Evolutionary conservation across 2,113 vertebrate species (phyloP), one percentile per base, ranked within the genome.

Genomic region (Gavia stellata): DNA sequence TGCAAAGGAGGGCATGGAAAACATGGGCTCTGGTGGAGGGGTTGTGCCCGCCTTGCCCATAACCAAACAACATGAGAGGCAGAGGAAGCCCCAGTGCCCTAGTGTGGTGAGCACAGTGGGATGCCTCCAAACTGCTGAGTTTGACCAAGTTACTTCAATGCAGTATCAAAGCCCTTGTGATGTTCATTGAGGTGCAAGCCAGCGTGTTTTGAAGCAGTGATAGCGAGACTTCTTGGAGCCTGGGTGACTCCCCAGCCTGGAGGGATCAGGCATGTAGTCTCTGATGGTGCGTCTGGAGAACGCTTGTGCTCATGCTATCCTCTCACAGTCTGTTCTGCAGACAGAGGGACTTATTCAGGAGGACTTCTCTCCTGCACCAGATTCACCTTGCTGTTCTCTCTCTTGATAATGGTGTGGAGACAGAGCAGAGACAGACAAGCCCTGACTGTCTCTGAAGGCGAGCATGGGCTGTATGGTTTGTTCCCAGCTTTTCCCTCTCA

Each of bases 181-280:
- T 94, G 74, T 45, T 95, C 82, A 65, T 47, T 94, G 94, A 93
- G 96, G 88, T 93, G 85, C 88, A 92, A 85, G 92, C 71, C 92
- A 95, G 96, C 3, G 1, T 96, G 82, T 96, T 97, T 96, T 90
- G 91, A 97, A 96, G 92, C 86, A 77, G 84, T 80, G 95, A 96
- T 96, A 97, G 96, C 1, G 84, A 96, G 95, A 95, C 96, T 91
- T 88, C 6, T 17, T 92, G 97, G 95, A 96, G 94, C 95, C 95
- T 88, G 87, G 95, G 95, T 93, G 89, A 92, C 95, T 90, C 95
- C 96, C 94, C 87, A 96, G 95, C 96, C 96, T 78, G 95, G 85
- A 96, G 97, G 94, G 85, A 91, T 96, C 4, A 5, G 92, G 62
- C 84, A 62, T 21, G 45, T 28, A 91, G 86, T 94, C 82, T 96